Evolutionary conservation across 1,140 invertebrate species (phyloP), one percentile per base, ranked within the genome.

Genomic region (Ips nitidus): DNA sequence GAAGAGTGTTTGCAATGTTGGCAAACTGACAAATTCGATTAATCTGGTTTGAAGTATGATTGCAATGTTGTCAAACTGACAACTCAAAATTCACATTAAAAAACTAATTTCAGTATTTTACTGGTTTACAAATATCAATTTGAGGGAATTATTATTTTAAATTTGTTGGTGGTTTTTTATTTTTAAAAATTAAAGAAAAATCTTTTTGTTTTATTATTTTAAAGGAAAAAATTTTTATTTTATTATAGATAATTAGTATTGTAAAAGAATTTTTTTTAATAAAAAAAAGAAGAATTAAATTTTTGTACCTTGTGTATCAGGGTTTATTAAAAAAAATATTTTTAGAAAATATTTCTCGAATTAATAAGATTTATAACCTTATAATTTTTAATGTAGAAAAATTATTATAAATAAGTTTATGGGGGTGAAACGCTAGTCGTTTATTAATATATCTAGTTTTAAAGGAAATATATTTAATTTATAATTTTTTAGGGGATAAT

Each of bases 281-380:
- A 39, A 39, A 39, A 57, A 74, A 79, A 83, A 83, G 81, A 82
- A 84, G 81, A 78, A 80, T 83, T 82, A 56, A 81, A 79, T 83
- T 85, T 80, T 83, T 82, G 81, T 87, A 86, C 84, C 85, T 87
- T 86, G 84, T 85, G 86, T 87, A 86, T 87, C 81, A 87, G 84
- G 81, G 83, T 84, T 83, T 81, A 84, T 84, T 84, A 83, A 87
- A 77, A 80, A 80, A 79, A 76, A 75, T 79, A 76, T 82, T 81
- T 76, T 76, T 73, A 74, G 74, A 76, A 77, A 80, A 73, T 73
- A 22, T 77, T 80, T 86, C 81, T 83, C 83, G 82, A 87, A 85
- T 81, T 82, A 76, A 80, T 80, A 82, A 81, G 81, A 84, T 77
- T 76, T 83, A 85, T 80, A 75, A 75, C 75, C 75, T 79, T 82